Percentiles rank a stretch among this genome's conserved stretches.
phyloP scores from a whole-genome alignment of 1,140 invertebrate species.

The Prorops nasuta region DNA sequence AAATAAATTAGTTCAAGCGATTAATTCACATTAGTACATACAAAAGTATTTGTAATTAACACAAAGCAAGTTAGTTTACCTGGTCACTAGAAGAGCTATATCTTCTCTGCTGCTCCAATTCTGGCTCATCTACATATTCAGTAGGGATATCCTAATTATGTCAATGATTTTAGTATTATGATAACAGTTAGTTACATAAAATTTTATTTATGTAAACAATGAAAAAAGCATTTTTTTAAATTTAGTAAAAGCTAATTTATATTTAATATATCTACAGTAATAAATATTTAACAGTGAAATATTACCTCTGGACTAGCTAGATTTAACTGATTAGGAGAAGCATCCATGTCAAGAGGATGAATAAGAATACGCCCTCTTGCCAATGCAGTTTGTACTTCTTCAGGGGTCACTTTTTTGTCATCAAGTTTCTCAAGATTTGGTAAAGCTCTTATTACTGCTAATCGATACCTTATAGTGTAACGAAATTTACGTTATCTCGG shows the following conservation, averaged over 20 bases:
- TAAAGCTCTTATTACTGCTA: conserved; percentile 80
- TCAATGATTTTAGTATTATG: conserved; percentile 14
- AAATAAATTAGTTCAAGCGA: too few relatives aligned
- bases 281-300: conserved; percentile 6
- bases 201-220: too few relatives aligned
- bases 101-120: conserved; percentile 39
- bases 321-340: conserved; percentile 43
- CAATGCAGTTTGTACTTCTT: conserved; percentile 73
- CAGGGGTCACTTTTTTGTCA: conserved; percentile 77
- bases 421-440: conserved; percentile 90
- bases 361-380: conserved; percentile 60
- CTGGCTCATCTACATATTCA: conserved; percentile 44
- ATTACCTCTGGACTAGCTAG: conserved; percentile 41
- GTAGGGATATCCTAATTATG: conserved; percentile 38
- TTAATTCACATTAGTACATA: too few relatives aligned
- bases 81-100: conserved; percentile 52
- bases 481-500: conserved; percentile 2
- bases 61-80: conserved; percentile 29
- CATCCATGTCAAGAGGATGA: conserved; percentile 61
- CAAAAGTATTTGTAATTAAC: too few relatives aligned
- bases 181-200: too few relatives aligned
- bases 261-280: too few relatives aligned
- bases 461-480: conserved; percentile 69
- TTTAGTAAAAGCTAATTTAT: too few relatives aligned
- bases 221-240: too few relatives aligned